Conservation (phyloP, 2,113 vertebrate species). For the Lipophrys pholis region DNA sequence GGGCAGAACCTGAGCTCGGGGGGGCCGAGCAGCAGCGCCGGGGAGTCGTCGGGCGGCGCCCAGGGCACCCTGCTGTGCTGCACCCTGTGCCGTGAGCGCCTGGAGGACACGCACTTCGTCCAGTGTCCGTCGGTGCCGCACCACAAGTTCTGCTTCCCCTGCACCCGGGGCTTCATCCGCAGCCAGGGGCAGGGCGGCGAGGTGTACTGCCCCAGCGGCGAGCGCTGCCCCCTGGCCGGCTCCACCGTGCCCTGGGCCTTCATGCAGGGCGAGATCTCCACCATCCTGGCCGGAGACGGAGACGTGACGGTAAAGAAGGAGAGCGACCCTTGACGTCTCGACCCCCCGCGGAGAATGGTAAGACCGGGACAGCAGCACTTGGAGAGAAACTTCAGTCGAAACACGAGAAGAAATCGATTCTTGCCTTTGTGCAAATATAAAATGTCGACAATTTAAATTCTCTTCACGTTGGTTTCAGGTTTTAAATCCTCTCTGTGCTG, state of each 20-base stretch:
- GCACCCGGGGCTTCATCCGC: conserved; percentile 90
- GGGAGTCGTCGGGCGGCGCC: conserved; percentile 65
- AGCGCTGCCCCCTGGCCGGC: conserved; percentile 90
- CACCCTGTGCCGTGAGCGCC: conserved; percentile 88
- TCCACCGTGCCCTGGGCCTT: conserved; percentile 93
- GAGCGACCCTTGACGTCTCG: conserved; percentile 76
- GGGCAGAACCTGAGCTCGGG: conserved; percentile 70
- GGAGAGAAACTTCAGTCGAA: no score
- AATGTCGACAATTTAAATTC: no score
- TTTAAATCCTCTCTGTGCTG: no score
- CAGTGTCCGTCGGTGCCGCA: conserved; percentile 90
- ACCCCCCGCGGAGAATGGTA: conserved; percentile 63
- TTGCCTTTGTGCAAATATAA: no score
- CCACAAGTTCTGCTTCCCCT: conserved; percentile 94
- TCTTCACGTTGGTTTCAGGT: no score
- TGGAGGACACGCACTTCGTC: conserved; percentile 90
- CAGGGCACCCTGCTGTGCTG: conserved; percentile 87
- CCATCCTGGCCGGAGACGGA: conserved; percentile 87
- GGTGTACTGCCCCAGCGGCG: conserved; percentile 92
- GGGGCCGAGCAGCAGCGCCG: conserved; percentile 56
- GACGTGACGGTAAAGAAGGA: conserved; percentile 93
- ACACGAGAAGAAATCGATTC: no score
- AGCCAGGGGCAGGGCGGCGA: conserved; percentile 87
- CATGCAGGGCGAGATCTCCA: conserved; percentile 93
- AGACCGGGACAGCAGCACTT: conserved; percentile 5